Base-by-base conservation (phyloP, 1,140 invertebrate species). In the Adelges cooleyi region DNA sequence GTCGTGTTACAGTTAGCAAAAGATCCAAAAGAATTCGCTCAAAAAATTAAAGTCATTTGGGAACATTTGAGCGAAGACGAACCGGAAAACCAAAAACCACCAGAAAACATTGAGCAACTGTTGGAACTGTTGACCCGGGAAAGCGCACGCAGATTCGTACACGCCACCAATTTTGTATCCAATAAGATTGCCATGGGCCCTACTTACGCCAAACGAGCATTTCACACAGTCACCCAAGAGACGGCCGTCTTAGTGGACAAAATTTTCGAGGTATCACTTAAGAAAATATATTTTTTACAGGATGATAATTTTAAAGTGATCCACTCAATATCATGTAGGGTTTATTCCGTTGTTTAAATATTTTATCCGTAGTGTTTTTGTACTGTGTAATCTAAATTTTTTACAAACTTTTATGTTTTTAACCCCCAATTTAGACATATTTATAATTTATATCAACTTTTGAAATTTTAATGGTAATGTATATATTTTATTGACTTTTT, bases 21-120 rank as follows among this genome's bases (percentile, higher is more conserved):
- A 44, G 86, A 89, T 75, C 87, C 87, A 1, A 86, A 81, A 68
- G 73, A 83, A 36, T 86, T 87, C n/a, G 77, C 81, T 71, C 75
- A 83, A 70, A 87, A 87, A 71, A 83, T 84, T 2, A 83, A 82
- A 67, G 82, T 84, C 67, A 71, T 89, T 8, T 89, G 86, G 83
- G 71, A 72, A 1, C 78, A 80, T 10, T 74, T 90, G 29, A 88
- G 86, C 69, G 74, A 82, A 66, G 81, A 86, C 18, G 87, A 90
- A 70, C 87, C 87, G 0, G 87, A 88, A 73, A 90, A 90, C 75
- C 87, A 90, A 74, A 83, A 85, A 1, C 79, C 86, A 50, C 87
- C 87, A 0, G 77, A 80, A 50, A 88, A 84, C 1, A 71, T 89
- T 8, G 87, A 90, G 71, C 83, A 89, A 71, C 73, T 89, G 33